A percentile compares a stretch with the other conserved stretches of the same genome.
Conservation (phyloP, 2,888 invertebrate genomes). For the Megamerina dolium region DNA sequence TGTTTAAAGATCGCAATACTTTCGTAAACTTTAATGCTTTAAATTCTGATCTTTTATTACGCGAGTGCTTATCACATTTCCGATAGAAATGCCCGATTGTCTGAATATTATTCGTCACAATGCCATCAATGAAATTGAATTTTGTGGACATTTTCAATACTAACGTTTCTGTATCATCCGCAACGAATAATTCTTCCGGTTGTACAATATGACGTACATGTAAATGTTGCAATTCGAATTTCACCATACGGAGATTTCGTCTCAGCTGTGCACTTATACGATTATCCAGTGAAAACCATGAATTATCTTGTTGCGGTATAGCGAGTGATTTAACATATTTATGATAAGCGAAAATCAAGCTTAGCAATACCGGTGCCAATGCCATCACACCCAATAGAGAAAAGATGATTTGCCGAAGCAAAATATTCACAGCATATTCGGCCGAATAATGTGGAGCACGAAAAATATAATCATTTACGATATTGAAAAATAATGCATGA, state of each 20-base stretch:
- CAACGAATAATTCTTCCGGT: constrained; percentile 16
- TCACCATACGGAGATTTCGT: constrained; percentile 18
- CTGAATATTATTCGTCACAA: constrained; percentile 9
- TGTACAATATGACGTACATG: constrained; percentile 14
- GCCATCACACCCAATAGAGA: constrained; percentile 19
- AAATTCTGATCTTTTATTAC: constrained; percentile 13
- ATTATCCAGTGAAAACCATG: constrained; percentile 12
- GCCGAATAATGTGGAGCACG: constrained; percentile 25
- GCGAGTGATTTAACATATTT: too few relatives aligned
- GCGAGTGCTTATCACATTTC: constrained; percentile 7
- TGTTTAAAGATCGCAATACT: constrained; percentile 19
- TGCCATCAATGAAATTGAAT: constrained; percentile 12
- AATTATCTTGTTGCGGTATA: neutral
- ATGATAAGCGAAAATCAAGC: constrained; percentile 12
- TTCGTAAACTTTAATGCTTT: constrained; percentile 19
- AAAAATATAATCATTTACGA: constrained; percentile 25
- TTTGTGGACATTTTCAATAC: constrained; percentile 18
- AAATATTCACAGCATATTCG: constrained; percentile 19
- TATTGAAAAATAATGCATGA: constrained; percentile 23
- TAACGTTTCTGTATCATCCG: constrained; percentile 15
- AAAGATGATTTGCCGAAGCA: constrained; percentile 24
- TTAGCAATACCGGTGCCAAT: constrained; percentile 11
- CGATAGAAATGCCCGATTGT: constrained; percentile 17
- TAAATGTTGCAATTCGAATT: constrained; percentile 18
- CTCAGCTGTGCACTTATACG: constrained; percentile 15